Conservation (phyloP, 2,888 invertebrate species). For the Tortricodes alternella region DNA sequence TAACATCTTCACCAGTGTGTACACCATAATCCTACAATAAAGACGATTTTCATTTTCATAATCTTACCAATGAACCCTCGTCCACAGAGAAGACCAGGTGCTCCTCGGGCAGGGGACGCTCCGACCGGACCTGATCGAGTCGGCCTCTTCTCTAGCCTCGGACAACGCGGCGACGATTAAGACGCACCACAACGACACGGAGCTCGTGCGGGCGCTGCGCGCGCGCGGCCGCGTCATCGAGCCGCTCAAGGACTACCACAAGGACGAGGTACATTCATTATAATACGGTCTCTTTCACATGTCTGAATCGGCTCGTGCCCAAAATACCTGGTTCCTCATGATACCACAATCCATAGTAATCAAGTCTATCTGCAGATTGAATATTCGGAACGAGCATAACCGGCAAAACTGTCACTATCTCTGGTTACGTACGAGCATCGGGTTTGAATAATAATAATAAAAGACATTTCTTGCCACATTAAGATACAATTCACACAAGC, state of each 20-base stretch:
- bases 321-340: too few species aligned
- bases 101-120: slow-evolving; percentile 97
- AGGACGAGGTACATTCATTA: slow-evolving; percentile 91
- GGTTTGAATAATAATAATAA: too few species aligned
- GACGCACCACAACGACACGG: slow-evolving; percentile 99
- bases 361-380: too few species aligned
- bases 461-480: too few species aligned
- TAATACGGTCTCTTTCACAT: not conserved
- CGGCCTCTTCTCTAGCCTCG: slow-evolving; percentile 93
- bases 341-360: too few species aligned
- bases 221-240: slow-evolving; percentile 95
- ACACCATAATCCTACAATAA: too few species aligned
- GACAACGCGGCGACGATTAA: slow-evolving; percentile 97
- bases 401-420: too few species aligned
- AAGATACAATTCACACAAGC: too few species aligned
- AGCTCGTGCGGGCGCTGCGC: slow-evolving; percentile 90
- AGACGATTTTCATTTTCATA: too few species aligned
- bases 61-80: not conserved
- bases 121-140: slow-evolving; percentile 98
- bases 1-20: too few species aligned
- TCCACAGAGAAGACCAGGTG: slow-evolving; percentile 91
- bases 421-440: too few species aligned
- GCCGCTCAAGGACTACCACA: slow-evolving; percentile 99
- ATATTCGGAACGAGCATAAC: too few species aligned
- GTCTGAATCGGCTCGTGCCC: not conserved